Evolutionary conservation across 2,888 invertebrate species (phyloP).

Genomic region (Brachypterus glaber): DNA sequence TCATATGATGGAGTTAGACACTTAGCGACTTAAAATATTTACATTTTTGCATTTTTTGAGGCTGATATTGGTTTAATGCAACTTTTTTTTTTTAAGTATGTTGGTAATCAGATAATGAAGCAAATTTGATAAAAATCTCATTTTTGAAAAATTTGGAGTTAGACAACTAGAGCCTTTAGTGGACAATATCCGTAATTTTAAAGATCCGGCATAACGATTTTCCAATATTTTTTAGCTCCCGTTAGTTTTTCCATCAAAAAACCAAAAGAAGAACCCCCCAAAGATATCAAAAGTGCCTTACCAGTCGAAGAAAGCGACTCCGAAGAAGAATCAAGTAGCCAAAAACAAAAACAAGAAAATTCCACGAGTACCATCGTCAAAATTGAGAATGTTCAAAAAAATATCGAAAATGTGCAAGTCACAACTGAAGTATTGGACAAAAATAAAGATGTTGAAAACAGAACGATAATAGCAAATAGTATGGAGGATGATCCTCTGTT

Average conservation of each 20-base stretch:
- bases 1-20: no score
- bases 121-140: slow-evolving; percentile 1
- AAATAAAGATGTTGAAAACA: background rate
- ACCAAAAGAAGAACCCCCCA: slow-evolving; percentile 49
- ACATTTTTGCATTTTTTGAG: no score
- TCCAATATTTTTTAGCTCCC: slow-evolving; percentile 49
- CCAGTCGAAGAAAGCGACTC: slow-evolving; percentile 70
- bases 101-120: no score
- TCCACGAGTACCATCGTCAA: background rate
- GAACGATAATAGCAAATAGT: slow-evolving; percentile 33
- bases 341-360: background rate
- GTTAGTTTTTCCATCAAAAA: slow-evolving; percentile 82
- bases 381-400: slow-evolving; percentile 8
- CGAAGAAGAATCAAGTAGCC: slow-evolving; percentile 43
- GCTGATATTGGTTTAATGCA: no score
- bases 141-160: slow-evolving; percentile 5
- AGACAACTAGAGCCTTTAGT: no score
- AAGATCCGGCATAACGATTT: no score
- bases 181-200: no score
- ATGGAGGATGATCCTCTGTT: slow-evolving; percentile 39
- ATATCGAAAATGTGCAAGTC: slow-evolving; percentile 6
- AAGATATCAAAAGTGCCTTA: slow-evolving; percentile 56
- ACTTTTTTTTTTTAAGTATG: no score
- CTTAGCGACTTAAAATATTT: no score
- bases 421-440: background rate